Conservation (phyloP, 2,113 vertebrate genomes). For the Bucco capensis region DNA sequence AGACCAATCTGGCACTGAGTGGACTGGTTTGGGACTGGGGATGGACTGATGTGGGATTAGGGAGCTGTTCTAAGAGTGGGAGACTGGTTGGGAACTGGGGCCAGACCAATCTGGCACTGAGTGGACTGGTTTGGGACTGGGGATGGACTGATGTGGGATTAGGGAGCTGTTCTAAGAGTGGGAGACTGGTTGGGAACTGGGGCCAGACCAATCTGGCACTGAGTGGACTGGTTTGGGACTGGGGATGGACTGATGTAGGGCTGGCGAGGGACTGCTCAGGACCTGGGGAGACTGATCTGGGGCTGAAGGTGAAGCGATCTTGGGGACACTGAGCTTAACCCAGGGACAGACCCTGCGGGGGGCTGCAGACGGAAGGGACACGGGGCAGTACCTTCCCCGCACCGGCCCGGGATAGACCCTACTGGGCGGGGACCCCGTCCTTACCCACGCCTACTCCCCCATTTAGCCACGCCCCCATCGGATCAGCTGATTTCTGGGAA, state of each 20-base stretch:
- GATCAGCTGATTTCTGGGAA: slow-evolving; percentile 16
- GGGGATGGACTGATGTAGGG: not conserved
- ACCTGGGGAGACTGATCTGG: too few relatives aligned
- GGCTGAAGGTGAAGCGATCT: too few relatives aligned
- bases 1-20: too few relatives aligned
- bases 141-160: not conserved
- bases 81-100: not conserved
- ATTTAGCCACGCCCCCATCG: not conserved
- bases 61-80: too few relatives aligned
- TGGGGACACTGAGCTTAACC: not conserved
- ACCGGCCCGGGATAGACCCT: not conserved
- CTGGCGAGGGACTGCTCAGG: not conserved
- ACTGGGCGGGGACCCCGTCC: too few relatives aligned
- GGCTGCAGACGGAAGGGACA: not conserved
- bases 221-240: not conserved
- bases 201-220: too few relatives aligned
- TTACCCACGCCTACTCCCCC: not conserved
- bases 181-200: not conserved
- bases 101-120: too few relatives aligned
- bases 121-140: too few relatives aligned
- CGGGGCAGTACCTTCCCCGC: too few relatives aligned
- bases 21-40: too few relatives aligned
- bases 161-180: too few relatives aligned
- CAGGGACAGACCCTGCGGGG: too few relatives aligned
- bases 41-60: not conserved